Evolutionary conservation across 2,888 invertebrate genomes (phyloP), one percentile per base, ranked within the genome.

Genomic region (Auanema freiburgensis): DNA sequence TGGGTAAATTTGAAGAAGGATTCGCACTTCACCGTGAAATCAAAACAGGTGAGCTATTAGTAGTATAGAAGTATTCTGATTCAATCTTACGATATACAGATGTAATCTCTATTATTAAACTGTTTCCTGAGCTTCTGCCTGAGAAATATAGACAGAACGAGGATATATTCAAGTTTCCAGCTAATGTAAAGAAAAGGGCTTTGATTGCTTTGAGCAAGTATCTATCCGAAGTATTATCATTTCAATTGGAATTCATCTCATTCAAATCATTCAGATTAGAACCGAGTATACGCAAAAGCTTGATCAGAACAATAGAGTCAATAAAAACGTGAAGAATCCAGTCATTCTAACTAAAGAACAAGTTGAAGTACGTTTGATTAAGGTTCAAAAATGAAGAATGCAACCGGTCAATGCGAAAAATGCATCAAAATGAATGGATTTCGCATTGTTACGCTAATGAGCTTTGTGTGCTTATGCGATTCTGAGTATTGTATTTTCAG

Each of bases 71-170:
- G 4, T 46, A 12, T 43, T 43, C 11, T 10, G 46, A 3, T 46
- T 5, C 46, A 21, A 3, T 46, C 4, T 6, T 46, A 10, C 16
- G 10, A 3, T 46, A 10, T 76, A 59, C 83, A 88, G 95, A 97
- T 86, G 94, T 96, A 0, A 91, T 92, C 51, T 92, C 94, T 84
- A 96, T 98, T 11, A 95, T 98, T 69, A 90, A 92, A 67, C 86
- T 98, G 40, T 96, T 93, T 85, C 96, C 97, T 0, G 92, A 92
- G 83, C 86, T 98, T 55, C 88, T 91, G 54, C 89, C 89, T 1
- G 86, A 86, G 55, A 52, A 66, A 10, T 51, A 63, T 1, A 63
- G 60, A 33, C 40, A 42, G 25, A 49, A 57, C n/a, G 18, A 63
- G 8, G n/a, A 49, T 5, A 40, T 52, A 1, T 42, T 51, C 10